Evolutionary conservation across 1,140 invertebrate genomes (phyloP), one percentile per base, ranked within the genome.

Genomic region (Cydia amplana): DNA sequence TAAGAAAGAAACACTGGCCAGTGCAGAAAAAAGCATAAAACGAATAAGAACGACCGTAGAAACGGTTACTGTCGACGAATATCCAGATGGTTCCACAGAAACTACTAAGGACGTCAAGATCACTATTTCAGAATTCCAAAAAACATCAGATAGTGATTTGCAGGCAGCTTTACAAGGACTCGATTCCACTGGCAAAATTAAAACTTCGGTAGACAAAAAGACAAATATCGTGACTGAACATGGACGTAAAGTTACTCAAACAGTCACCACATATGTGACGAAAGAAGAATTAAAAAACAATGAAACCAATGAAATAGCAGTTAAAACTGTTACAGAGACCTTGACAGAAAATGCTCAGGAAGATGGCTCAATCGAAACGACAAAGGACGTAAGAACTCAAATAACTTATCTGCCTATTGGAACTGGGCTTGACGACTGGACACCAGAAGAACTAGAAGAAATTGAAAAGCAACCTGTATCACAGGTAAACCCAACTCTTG

Each of bases 101-200:
- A 93, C 93, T 10, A 93, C 92, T 1, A 93, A 93, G 86, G 93
- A 93, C 75, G 91, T 93, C 12, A 93, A 93, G 85, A 93, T 93
- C 55, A 93, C 93, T 9, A 88, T 93, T 75, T 93, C 93, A 2
- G 93, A 93, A 83, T 92, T 86, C 77, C 93, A 93, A 80, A 92
- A 91, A 78, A 93, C 91, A 40, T 92, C 91, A 25, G 87, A 91
- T 73, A 91, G 84, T 87, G 86, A 92, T 77, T 82, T 93, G 74
- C 87, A 93, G 80, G 89, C 90, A 32, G 89, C 92, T 23, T 78
- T 93, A 67, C 80, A 85, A 80, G 87, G 88, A 49, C 80, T 93
- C 20, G 82, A 78, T 40, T 70, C 88, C 0, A 93, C 93, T 9
- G 93, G 93, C 32, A 93, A 92, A 86, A 76, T 87, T 20, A 93